Percentiles rank a stretch among this genome's conserved stretches.
Conservation (phyloP, 2,113 vertebrate species). For the Zeus faber region DNA sequence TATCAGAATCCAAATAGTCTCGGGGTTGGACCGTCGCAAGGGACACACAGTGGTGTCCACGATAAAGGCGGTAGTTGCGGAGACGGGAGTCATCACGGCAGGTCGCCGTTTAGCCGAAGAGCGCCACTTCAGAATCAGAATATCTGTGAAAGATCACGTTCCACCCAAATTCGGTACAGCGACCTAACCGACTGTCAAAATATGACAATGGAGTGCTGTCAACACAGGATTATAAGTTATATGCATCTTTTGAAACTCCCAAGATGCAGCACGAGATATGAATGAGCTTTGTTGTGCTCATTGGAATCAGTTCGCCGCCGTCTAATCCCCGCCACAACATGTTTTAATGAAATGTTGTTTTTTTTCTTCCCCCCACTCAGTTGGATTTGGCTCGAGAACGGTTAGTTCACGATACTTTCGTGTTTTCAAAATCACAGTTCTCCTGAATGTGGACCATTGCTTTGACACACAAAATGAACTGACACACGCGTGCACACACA, state of each 20-base stretch:
- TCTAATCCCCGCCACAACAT: background rate
- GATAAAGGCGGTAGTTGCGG: conserved; percentile 54
- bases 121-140: conserved; percentile 51
- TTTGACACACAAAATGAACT: background rate
- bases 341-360: too few species aligned
- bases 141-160: conserved; percentile 51
- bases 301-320: background rate
- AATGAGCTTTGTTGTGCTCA: background rate
- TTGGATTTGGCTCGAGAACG: background rate
- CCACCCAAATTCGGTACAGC: conserved; percentile 38
- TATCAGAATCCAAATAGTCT: conserved; percentile 49
- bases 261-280: background rate
- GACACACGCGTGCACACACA: background rate
- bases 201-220: conserved; percentile 42
- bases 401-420: background rate
- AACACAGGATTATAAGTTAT: conserved; percentile 34
- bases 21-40: conserved; percentile 44
- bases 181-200: conserved; percentile 47
- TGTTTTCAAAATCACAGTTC: background rate
- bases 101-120: conserved; percentile 61
- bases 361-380: too few species aligned
- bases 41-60: conserved; percentile 52
- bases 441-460: background rate
- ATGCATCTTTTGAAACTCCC: conserved; percentile 8
- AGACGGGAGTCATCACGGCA: conserved; percentile 51